Conservation (phyloP, 2,113 vertebrate species). For the Stigmatopora nigra region DNA sequence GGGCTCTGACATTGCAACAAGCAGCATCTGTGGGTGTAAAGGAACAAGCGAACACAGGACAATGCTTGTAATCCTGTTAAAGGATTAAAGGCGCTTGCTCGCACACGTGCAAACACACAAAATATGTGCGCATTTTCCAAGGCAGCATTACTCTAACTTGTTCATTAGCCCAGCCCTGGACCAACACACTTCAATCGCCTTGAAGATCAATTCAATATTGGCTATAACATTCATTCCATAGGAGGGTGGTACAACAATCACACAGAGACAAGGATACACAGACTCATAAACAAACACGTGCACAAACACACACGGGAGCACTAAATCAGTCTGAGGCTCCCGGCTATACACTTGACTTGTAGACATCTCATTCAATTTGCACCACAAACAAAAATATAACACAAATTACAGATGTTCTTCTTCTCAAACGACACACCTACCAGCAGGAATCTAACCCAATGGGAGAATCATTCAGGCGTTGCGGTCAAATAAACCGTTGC, state of each 20-base stretch:
- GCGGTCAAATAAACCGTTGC: not conserved
- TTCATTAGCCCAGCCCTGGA: constrained; percentile 40
- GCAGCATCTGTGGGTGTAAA: constrained; percentile 42
- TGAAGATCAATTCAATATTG: constrained; percentile 11
- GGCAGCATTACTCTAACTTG: constrained; percentile 28
- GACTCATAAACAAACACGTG: not conserved
- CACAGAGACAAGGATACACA: not conserved
- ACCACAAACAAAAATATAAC: constrained; percentile 7
- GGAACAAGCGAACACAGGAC: constrained; percentile 60
- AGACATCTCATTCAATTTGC: constrained; percentile 13
- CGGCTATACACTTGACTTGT: constrained; percentile 11
- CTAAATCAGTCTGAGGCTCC: constrained; percentile 4
- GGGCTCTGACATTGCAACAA: constrained; percentile 48
- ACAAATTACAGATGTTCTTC: not conserved
- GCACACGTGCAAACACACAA: constrained; percentile 20
- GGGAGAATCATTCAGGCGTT: not conserved
- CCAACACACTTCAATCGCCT: constrained; percentile 18
- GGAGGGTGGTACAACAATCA: constrained; percentile 12
- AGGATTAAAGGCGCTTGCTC: constrained; percentile 51
- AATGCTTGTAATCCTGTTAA: constrained; percentile 65
- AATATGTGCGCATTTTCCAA: constrained; percentile 32
- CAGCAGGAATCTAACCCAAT: not conserved
- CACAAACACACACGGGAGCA: not conserved
- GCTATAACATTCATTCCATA: constrained; percentile 11
- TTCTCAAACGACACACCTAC: constrained; percentile 1